phyloP scores from a whole-genome alignment of 2,797 vertebrate genomes.

The Momotus momota region DNA sequence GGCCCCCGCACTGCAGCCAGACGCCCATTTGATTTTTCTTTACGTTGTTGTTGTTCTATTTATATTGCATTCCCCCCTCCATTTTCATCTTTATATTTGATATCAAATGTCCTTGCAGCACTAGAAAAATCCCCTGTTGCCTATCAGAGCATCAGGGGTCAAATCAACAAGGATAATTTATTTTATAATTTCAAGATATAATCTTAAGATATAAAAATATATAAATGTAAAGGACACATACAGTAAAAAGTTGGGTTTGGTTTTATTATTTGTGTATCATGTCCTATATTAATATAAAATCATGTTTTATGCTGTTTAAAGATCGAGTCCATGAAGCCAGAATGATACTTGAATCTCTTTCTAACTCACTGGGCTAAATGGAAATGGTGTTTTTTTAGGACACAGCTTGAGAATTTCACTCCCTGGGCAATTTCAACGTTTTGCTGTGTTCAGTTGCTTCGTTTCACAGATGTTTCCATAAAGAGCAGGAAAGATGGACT shows the following conservation, averaged over 20 bases:
- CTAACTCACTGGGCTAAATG: background rate
- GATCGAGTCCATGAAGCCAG: background rate
- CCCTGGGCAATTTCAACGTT: constrained; percentile 1
- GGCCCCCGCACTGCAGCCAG: background rate
- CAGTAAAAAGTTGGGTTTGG: background rate
- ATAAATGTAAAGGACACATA: background rate
- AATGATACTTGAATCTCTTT: background rate
- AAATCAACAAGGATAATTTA: background rate
- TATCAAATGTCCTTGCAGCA: background rate
- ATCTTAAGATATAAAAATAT: background rate
- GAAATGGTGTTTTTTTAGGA: background rate
- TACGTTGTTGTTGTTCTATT: background rate
- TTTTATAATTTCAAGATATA: background rate
- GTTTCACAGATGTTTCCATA: background rate
- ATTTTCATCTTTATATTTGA: background rate
- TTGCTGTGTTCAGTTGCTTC: background rate
- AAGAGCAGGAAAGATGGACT: background rate
- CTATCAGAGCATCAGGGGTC: background rate
- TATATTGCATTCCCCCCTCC: background rate
- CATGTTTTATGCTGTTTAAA: background rate
- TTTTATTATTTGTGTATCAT: background rate
- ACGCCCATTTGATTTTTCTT: background rate
- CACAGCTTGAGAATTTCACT: constrained; percentile 3
- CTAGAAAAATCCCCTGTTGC: background rate
- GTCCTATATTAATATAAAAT: background rate